A percentile compares a stretch with the other conserved stretches of the same genome.
These are phyloP conservation scores for Troglohyphantes excavatus DNA, from an alignment of 2,888 invertebrate genomes.

Conservation along the genomic window DNA sequence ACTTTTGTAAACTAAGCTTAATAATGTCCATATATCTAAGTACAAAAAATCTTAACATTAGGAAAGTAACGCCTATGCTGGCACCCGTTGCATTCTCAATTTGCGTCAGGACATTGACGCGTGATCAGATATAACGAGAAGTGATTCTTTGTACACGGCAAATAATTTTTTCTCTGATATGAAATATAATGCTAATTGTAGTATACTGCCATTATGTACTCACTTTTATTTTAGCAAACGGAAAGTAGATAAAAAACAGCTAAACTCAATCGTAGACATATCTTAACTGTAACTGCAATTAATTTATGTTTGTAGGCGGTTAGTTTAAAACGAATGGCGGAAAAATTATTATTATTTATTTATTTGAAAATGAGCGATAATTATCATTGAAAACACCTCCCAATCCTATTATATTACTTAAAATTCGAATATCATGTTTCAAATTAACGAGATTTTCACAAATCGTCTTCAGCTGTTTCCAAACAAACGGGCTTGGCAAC, in stretches of 20 bases:
- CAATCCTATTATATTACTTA: not conserved
- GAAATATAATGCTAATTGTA: no score
- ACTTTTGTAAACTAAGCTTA: no score
- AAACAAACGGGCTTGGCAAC: constrained; percentile 17
- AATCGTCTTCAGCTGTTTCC: not conserved
- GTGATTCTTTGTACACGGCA: no score
- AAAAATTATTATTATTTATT: constrained; percentile 43
- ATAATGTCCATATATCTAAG: no score
- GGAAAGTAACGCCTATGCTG: no score
- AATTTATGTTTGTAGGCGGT: constrained; percentile 69
- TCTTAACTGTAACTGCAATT: constrained; percentile 57
- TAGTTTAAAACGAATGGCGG: constrained; percentile 59
- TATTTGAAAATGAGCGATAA: constrained; percentile 12
- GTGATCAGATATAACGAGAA: no score
- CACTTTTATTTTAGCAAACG: no score
- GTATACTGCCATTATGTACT: no score
- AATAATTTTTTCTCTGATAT: no score
- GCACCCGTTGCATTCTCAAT: no score
- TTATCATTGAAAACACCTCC: not conserved
- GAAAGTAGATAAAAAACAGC: constrained; percentile 14
- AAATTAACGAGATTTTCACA: not conserved
- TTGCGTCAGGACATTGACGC: no score
- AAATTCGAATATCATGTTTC: constrained; percentile 8
- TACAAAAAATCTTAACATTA: no score
- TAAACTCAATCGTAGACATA: not conserved